Percentiles rank a stretch among this genome's conserved stretches.
phyloP scores from a whole-genome alignment of 2,888 invertebrate species.

The Odontothrips loti region DNA sequence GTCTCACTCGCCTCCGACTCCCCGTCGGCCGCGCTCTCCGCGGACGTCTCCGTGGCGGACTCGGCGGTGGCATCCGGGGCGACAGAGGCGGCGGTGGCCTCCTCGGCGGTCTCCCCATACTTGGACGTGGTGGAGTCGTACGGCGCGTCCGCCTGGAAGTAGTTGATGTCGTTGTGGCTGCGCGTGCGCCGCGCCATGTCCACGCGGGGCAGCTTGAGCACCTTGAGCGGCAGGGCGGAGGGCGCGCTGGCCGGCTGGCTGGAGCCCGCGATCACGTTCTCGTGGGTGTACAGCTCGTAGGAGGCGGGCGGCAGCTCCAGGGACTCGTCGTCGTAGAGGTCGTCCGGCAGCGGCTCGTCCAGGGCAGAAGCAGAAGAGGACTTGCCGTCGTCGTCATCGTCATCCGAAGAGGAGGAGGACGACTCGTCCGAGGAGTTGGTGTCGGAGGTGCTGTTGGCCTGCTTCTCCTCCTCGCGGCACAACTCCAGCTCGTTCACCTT shows the following conservation, averaged over 20 bases:
- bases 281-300: constrained; percentile 3
- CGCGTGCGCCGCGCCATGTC: not conserved
- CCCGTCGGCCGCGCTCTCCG: not conserved
- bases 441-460: not conserved
- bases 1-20: not conserved
- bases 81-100: not conserved
- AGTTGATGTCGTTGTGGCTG: constrained; percentile 24
- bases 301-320: constrained; percentile 15
- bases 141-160: constrained; percentile 1
- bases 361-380: not conserved
- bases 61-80: not conserved
- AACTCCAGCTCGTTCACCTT: constrained; percentile 38
- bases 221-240: not conserved
- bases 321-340: not conserved
- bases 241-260: not conserved
- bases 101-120: not conserved
- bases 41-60: not conserved
- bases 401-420: constrained; percentile 1
- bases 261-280: not conserved
- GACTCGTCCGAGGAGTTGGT: constrained; percentile 12
- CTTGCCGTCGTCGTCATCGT: not conserved
- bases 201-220: not conserved
- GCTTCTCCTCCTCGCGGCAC: constrained; percentile 33
- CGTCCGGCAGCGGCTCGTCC: not conserved
- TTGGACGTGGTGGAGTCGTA: not conserved